A percentile compares a stretch with the other conserved stretches of the same genome.
Conservation (phyloP, 2,797 vertebrate genomes). For the Brachymystax lenok region DNA sequence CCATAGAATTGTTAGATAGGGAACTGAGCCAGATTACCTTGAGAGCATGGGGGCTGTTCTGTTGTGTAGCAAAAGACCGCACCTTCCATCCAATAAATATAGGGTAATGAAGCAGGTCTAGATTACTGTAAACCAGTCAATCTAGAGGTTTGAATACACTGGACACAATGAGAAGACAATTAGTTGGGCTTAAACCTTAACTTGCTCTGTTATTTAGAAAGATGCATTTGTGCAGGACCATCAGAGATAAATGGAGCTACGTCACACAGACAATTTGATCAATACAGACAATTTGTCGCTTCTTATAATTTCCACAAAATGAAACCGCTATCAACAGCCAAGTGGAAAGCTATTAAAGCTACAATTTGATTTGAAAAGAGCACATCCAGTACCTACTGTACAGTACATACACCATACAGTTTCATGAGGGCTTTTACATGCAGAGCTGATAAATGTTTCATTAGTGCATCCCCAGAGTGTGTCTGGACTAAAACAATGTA, state of each 20-base stretch:
- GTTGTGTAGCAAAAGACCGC: no score
- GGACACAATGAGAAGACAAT: neutral
- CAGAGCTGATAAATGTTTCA: slow-evolving; percentile 4
- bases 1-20: neutral
- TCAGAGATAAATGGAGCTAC: neutral
- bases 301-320: neutral
- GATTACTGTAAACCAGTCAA: neutral
- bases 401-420: neutral
- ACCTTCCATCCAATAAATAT: neutral
- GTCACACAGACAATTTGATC: no score
- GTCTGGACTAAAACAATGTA: neutral
- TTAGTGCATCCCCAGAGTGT: neutral
- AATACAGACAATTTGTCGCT: neutral
- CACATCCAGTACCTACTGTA: neutral
- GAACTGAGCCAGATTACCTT: neutral
- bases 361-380: neutral
- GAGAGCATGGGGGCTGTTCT: no score
- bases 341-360: neutral
- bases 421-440: neutral
- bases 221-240: neutral
- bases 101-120: neutral
- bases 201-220: no score
- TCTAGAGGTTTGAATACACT: neutral
- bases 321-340: neutral
- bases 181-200: no score